Evolutionary conservation across 2,888 invertebrate genomes (phyloP), one percentile per base, ranked within the genome.

Genomic region (Proisotoma minuta): DNA sequence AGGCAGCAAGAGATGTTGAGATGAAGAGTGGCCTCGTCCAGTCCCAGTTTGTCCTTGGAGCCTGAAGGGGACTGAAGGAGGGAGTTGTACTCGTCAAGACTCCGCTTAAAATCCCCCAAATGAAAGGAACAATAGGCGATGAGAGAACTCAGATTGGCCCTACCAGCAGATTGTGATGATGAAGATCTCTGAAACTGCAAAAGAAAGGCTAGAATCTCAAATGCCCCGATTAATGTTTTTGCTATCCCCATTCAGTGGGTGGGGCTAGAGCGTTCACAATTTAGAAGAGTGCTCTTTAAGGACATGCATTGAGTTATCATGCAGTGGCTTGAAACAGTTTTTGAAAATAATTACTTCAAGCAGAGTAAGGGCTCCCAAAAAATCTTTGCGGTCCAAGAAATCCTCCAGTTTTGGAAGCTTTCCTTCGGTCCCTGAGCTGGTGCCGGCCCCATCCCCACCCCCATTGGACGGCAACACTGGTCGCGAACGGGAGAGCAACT

Each of bases 121-220:
- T 98, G 97, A 79, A 97, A 99, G 75, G 89, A 87, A 78, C 96
- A 95, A 79, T 94, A 97, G 0, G 91, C 97, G 66, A 91, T 84
- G 97, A 98, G 50, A 61, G 59, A 51, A 60, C 48, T 43, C 59
- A 62, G 65, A 24, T 20, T 20, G 10, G 5, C 4, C 5, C 18
- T 20, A 15, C 15, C 34, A 5, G 43, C 5, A 5, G 10, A 15
- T n/a, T 43, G 43, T 5, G 18, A 18, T 15, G 43, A 12, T n/a
- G n/a, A n/a, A 24, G 12, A 50, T 23, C 50, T 8, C 15, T 50
- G 50, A 50, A 50, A 56, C 40, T 43, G 24, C 22, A 24, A 28
- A 23, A 48, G 34, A 50, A 24, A 50, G 24, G 23, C 15, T 50
- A 24, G 23, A 50, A 22, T 22, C n/a, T 15, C 26, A 18, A 15